These are phyloP conservation scores for Pseudomugil tenellus DNA, from an alignment of 2,797 vertebrate genomes.

Conservation along the genomic window DNA sequence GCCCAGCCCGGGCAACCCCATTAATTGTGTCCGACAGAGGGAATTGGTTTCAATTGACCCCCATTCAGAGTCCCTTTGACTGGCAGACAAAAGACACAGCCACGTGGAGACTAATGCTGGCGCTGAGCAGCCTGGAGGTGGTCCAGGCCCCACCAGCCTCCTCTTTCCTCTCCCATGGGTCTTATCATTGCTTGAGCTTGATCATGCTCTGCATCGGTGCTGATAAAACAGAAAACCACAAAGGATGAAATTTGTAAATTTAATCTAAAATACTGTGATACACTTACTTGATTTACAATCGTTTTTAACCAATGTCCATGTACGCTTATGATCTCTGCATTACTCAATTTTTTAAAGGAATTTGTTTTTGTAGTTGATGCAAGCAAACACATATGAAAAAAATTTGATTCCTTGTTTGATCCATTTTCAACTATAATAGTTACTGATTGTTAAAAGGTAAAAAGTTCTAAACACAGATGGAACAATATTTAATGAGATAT, in stretches of 20 bases:
- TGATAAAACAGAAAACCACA: conserved; percentile 56
- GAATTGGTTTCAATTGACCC: conserved; percentile 87
- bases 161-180: conserved; percentile 64
- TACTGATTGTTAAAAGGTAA: background rate
- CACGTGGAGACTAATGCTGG: conserved; percentile 85
- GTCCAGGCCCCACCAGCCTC: conserved; percentile 65
- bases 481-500: background rate
- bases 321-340: background rate
- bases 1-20: conserved; percentile 71
- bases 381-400: background rate
- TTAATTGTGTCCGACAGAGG: conserved; percentile 83
- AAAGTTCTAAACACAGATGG: too few relatives aligned
- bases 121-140: conserved; percentile 78
- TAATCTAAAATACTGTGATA: conserved; percentile 18
- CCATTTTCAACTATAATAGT: background rate
- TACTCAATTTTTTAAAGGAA: background rate
- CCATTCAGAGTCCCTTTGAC: conserved; percentile 84
- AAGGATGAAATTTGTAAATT: conserved; percentile 48
- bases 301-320: conserved; percentile 4
- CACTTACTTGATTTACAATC: conserved; percentile 14
- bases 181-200: conserved; percentile 66
- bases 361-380: background rate
- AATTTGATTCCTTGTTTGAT: background rate
- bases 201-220: conserved; percentile 72
- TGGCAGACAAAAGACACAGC: conserved; percentile 85